phyloP scores from a whole-genome alignment of 1,140 invertebrate genomes.

The Pomphorhynchus laevis region DNA sequence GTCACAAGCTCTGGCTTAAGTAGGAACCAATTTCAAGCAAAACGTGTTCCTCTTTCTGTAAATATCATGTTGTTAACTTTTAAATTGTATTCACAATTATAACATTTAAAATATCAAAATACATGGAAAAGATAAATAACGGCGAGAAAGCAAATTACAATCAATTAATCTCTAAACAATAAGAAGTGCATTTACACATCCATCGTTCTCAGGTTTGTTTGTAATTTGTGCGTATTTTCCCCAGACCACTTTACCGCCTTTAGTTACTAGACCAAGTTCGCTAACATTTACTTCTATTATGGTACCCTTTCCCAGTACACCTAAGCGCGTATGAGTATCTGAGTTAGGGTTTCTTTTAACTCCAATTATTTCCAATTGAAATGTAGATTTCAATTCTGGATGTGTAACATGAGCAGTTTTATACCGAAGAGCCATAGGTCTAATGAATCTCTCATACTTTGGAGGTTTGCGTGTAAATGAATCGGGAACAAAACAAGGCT shows the following conservation, averaged over 20 bases:
- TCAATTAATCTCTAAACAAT: too few relatives aligned
- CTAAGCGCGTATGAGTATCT: constrained; percentile 67
- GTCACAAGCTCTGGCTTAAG: too few relatives aligned
- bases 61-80: too few relatives aligned
- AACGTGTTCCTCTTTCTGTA: too few relatives aligned
- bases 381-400: constrained; percentile 94
- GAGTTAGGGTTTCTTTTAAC: constrained; percentile 98
- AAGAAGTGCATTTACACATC: constrained; percentile 89
- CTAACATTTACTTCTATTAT: constrained; percentile 41
- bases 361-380: constrained; percentile 77
- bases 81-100: too few relatives aligned
- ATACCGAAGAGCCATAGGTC: constrained; percentile 39
- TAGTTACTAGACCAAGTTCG: constrained; percentile 84
- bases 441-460: constrained; percentile 91
- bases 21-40: too few relatives aligned
- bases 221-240: constrained; percentile 95
- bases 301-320: constrained; percentile 65
- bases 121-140: too few relatives aligned
- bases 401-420: constrained; percentile 80
- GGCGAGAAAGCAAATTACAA: too few relatives aligned
- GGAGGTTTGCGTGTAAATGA: constrained; percentile 91
- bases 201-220: constrained; percentile 98
- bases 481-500: constrained; percentile 63
- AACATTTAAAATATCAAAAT: too few relatives aligned
- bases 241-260: constrained; percentile 96